A percentile compares a stretch with the other conserved stretches of the same genome.
Conservation (phyloP, 92 coral and sea anemone genomes). For the Epizoanthus rinbou region DNA sequence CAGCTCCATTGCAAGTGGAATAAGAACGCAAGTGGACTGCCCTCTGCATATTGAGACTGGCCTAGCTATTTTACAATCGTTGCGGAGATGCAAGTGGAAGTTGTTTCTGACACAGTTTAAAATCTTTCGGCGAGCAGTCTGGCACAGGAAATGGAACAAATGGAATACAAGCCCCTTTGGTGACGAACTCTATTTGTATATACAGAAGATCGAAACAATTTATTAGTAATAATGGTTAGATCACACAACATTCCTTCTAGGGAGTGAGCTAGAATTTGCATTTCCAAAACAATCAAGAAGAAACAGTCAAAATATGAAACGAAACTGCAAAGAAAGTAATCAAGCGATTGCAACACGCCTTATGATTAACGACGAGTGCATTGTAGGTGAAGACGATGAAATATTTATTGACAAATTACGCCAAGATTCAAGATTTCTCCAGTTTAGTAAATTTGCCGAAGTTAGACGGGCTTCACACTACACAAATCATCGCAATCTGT, state of each 20-base stretch:
- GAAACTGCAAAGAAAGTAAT: neutral
- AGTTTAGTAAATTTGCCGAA: constrained; percentile 59
- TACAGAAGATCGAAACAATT: no score
- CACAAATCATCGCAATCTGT: constrained; percentile 69
- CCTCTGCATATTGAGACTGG: no score
- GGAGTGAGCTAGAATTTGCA: neutral
- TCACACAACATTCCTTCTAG: neutral
- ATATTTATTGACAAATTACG: constrained; percentile 60
- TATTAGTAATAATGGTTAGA: neutral
- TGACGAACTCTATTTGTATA: no score
- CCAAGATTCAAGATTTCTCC: constrained; percentile 79
- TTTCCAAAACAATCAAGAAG: no score
- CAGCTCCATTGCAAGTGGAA: no score
- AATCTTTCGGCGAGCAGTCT: no score
- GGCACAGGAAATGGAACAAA: no score
- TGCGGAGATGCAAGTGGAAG: no score
- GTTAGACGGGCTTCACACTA: constrained; percentile 71
- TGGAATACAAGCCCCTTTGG: no score
- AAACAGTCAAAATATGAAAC: constrained; percentile 9
- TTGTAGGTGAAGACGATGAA: constrained; percentile 18
- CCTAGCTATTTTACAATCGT: no score
- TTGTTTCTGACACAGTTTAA: no score
- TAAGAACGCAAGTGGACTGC: no score
- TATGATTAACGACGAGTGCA: neutral
- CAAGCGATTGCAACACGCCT: neutral